Conservation (phyloP, 1,140 invertebrate genomes). For the Brachionus plicatilis region DNA sequence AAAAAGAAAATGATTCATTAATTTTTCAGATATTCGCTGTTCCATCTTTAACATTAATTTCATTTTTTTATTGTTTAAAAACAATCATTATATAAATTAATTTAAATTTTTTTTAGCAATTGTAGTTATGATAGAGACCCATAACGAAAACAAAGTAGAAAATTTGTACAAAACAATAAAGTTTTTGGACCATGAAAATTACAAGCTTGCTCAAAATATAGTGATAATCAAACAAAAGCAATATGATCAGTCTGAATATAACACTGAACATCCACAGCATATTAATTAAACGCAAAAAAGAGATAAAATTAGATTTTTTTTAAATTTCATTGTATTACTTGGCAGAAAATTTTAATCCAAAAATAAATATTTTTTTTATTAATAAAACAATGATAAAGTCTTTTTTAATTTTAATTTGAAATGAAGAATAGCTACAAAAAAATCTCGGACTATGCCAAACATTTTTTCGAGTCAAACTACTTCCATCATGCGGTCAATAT, state of each 20-base stretch:
- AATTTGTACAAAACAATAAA: conserved; percentile 32
- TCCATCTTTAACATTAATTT: too few relatives aligned
- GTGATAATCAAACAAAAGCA: background rate
- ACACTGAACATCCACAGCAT: too few relatives aligned
- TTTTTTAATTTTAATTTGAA: background rate
- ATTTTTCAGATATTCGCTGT: too few relatives aligned
- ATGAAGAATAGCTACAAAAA: background rate
- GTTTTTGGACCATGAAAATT: background rate
- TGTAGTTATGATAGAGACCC: background rate
- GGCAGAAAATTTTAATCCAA: background rate
- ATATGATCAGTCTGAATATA: background rate
- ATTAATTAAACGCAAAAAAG: background rate
- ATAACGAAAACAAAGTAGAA: conserved; percentile 22
- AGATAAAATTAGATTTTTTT: background rate
- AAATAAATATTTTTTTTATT: background rate
- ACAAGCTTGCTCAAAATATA: background rate
- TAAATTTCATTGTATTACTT: background rate
- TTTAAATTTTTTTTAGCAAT: background rate
- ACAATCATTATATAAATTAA: background rate
- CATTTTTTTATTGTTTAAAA: too few relatives aligned
- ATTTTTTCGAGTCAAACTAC: background rate
- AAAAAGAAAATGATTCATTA: too few relatives aligned
- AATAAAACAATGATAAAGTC: background rate
- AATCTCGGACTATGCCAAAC: background rate
- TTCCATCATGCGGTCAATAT: background rate